Percentiles rank a stretch among this genome's conserved stretches.
These are phyloP conservation scores for Percopsis transmontana DNA, from an alignment of 2,113 vertebrate species.

Conservation along the genomic window DNA sequence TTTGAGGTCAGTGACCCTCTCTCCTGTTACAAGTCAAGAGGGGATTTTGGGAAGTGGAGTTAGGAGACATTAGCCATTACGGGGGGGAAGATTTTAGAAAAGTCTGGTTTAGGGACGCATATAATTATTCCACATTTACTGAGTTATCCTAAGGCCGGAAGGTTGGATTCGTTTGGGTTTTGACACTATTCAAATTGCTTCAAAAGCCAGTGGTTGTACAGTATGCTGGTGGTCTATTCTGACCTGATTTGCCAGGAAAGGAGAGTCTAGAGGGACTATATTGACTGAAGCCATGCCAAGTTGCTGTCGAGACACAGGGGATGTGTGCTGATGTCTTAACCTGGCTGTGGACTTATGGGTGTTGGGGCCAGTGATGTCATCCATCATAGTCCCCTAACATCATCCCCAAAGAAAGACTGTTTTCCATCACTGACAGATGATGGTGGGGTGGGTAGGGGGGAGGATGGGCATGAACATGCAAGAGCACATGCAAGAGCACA, in stretches of 20 bases:
- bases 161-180: not conserved
- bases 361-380: conserved; percentile 63
- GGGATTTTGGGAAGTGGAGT: conserved; percentile 36
- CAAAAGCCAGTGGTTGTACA: not conserved
- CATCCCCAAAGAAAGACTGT: conserved; percentile 52
- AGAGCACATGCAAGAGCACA: conserved; percentile 13
- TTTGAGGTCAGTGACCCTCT: conserved; percentile 57
- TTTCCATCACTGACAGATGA: conserved; percentile 53
- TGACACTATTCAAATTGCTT: not conserved
- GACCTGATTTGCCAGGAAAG: not conserved
- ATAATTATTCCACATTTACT: not conserved
- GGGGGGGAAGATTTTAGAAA: not conserved
- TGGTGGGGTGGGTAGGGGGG: conserved; percentile 26
- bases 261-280: not conserved
- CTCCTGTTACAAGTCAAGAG: conserved; percentile 40
- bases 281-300: not conserved
- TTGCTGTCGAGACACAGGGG: conserved; percentile 16
- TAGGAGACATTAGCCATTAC: conserved; percentile 33
- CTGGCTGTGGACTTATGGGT: conserved; percentile 42
- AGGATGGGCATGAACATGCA: conserved; percentile 45
- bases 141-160: not conserved
- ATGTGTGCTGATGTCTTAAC: conserved; percentile 24
- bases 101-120: conserved; percentile 1
- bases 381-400: conserved; percentile 53
- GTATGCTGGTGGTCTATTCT: not conserved